These are phyloP conservation scores for Phylloscopus collybita DNA, from an alignment of 2,797 vertebrate genomes.

Conservation along the genomic window DNA sequence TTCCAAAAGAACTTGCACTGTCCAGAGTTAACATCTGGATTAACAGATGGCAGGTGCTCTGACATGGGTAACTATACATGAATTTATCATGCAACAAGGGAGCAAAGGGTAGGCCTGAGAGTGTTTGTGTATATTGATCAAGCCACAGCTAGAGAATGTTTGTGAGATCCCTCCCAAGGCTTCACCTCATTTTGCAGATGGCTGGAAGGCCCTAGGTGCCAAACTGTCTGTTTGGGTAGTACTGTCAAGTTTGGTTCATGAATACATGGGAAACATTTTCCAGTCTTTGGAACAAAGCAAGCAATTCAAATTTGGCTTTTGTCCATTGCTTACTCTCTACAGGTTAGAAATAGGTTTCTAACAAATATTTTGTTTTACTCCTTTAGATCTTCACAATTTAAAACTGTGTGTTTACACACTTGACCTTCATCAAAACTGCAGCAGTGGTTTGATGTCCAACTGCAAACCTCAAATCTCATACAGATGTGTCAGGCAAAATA, in stretches of 20 bases:
- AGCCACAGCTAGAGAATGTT: neutral
- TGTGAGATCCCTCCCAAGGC: neutral
- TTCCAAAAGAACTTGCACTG: neutral
- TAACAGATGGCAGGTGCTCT: constrained; percentile 19
- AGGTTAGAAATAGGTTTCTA: neutral
- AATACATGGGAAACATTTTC: neutral
- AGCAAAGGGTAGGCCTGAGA: neutral
- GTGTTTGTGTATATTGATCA: neutral
- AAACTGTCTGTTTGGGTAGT: neutral
- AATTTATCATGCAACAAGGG: neutral
- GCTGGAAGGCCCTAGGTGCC: neutral
- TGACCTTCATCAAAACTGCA: neutral
- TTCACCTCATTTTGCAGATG: constrained; percentile 3
- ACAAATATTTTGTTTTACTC: neutral
- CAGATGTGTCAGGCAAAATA: neutral
- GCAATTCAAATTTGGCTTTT: neutral
- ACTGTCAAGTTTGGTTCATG: neutral
- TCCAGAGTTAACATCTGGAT: neutral
- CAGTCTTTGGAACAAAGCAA: neutral
- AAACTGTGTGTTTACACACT: neutral
- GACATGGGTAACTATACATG: neutral
- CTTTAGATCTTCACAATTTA: neutral
- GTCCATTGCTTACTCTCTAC: neutral
- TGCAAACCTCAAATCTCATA: neutral
- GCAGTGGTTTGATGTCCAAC: neutral